Conservation (phyloP, 2,113 vertebrate genomes). For the Oreocharis arfaki region DNA sequence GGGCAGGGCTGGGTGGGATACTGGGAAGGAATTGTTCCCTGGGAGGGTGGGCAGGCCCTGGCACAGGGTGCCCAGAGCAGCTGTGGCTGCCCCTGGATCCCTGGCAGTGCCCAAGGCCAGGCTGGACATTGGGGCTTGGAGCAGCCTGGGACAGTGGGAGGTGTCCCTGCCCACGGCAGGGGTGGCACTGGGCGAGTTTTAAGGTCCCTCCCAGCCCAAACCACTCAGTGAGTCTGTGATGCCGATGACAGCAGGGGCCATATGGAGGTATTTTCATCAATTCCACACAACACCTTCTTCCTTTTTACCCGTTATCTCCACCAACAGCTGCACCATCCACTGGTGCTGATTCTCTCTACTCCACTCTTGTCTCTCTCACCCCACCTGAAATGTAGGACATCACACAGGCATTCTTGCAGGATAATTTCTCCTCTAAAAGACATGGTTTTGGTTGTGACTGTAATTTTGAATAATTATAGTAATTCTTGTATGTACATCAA, state of each 20-base stretch:
- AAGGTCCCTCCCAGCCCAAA: rapidly evolving
- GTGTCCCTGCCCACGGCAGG: background rate
- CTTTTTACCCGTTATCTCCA: background rate
- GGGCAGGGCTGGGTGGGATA: background rate
- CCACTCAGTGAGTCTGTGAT: too few species aligned
- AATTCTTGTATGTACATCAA: background rate
- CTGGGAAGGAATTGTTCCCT: background rate
- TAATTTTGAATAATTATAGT: background rate
- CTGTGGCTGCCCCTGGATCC: background rate
- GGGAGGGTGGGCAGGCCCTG: background rate
- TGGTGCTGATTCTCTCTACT: background rate
- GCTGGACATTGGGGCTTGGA: background rate
- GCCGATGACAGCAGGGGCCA: background rate
- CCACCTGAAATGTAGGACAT: background rate
- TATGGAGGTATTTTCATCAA: background rate
- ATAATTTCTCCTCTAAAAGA: background rate
- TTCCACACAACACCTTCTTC: background rate
- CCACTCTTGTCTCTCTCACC: background rate
- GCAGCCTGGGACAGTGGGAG: background rate
- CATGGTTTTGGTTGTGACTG: background rate
- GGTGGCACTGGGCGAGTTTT: rapidly evolving
- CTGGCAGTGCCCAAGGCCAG: background rate
- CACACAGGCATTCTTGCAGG: background rate
- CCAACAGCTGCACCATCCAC: background rate
- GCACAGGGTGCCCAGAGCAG: background rate